Evolutionary conservation across 2,113 vertebrate genomes (phyloP), one percentile per base, ranked within the genome.

Genomic region (Pygoscelis antarcticus): DNA sequence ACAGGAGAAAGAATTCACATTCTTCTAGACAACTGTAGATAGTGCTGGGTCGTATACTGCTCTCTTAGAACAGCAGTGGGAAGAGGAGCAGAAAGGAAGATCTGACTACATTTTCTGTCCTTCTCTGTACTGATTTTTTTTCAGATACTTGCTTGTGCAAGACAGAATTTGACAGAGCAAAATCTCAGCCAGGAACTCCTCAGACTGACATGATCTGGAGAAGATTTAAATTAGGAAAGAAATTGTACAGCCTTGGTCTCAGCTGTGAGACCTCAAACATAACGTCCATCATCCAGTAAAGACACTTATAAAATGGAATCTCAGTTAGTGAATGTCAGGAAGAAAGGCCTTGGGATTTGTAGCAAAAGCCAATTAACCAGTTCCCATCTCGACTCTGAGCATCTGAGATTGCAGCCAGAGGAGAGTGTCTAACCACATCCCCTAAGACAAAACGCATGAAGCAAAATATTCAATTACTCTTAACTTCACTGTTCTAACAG

Each of bases 201-300:
- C 69, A 75, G 34, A 91, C 21, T 81, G 86, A 68, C 23, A 29
- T 29, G 83, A 68, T 40, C 62, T 22, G 13, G 69, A 95, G 51
- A 44, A 85, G 22, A 94, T 68, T 90, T 95, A 77, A 90, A 77
- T 86, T 62, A 92, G 34, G 12, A 46, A 92, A 95, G 66, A 54
- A 92, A 88, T 84, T 70, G 15, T 42, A 40, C n/a, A 88, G 44
- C 58, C 70, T 95, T 80, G 30, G 51, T 79, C 80, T 78, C 71
- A 88, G 54, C 62, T 83, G 19, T 58, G 40, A 94, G 58, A 74
- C 57, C 42, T 91, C 66, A 81, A 79, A 94, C 11, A 54, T 32
- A 69, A 55, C 1, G 3, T 16, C 75, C 76, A 65, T 80, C 62
- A 72, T 40, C 65, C 47, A 61, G 46, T 18, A 30, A 75, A 85